phyloP scores from a whole-genome alignment of 2,888 invertebrate genomes.

The Apomyelois bistriatella region DNA sequence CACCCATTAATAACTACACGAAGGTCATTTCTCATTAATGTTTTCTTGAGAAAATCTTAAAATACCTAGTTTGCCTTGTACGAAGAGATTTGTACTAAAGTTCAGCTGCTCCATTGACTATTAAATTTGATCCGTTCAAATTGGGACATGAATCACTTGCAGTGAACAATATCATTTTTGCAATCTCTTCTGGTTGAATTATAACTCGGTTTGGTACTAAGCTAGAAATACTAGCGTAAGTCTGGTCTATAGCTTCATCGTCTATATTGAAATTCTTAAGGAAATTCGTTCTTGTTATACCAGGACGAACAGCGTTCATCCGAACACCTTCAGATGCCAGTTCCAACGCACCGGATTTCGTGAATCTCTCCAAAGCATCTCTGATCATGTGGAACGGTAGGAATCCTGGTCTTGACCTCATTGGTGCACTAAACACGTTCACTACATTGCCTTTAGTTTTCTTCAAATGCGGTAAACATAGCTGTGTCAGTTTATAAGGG shows the following conservation, averaged over 20 bases:
- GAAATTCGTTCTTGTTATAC: conserved; percentile 51
- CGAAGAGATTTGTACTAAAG: background rate
- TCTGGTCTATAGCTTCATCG: conserved; percentile 37
- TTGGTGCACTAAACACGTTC: conserved; percentile 45
- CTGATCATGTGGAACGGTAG: conserved; percentile 44
- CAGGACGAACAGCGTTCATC: conserved; percentile 58
- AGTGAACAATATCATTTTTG: conserved; percentile 47
- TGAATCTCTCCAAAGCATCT: conserved; percentile 51
- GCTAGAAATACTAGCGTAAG: conserved; percentile 39
- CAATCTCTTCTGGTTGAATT: conserved; percentile 54
- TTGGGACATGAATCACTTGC: conserved; percentile 49
- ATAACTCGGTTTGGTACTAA: conserved; percentile 43
- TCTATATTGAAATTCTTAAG: conserved; percentile 47
- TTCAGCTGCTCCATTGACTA: conserved; percentile 42
- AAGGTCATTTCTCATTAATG: background rate
- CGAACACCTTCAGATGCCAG: conserved; percentile 48
- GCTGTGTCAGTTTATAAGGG: conserved; percentile 50
- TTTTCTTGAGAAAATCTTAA: background rate
- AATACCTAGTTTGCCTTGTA: background rate
- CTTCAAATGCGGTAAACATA: conserved; percentile 45
- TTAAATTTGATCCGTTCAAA: conserved; percentile 42
- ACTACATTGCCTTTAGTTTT: conserved; percentile 51
- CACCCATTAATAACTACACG: background rate
- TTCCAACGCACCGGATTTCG: conserved; percentile 48
- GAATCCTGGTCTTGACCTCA: conserved; percentile 47